phyloP scores from a whole-genome alignment of 2,888 invertebrate genomes.

The Microdon myrmicae region DNA sequence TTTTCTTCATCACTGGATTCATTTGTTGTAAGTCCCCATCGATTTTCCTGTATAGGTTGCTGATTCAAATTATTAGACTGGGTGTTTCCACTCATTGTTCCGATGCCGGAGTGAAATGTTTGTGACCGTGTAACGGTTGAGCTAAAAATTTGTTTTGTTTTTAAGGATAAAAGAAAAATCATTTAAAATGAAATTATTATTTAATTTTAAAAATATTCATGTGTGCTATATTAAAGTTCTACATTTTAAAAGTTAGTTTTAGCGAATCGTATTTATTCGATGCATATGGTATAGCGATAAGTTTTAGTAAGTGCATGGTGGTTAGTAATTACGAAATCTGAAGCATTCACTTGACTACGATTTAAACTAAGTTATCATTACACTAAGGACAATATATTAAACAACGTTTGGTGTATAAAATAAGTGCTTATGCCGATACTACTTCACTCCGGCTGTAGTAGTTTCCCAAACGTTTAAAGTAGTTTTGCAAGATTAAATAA shows the following conservation, averaged over 20 bases:
- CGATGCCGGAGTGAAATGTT: constrained; percentile 70
- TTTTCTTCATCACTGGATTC: constrained; percentile 56
- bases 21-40: constrained; percentile 55
- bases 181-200: constrained; percentile 11
- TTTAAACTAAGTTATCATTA: too few species aligned
- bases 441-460: too few species aligned
- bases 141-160: constrained; percentile 55
- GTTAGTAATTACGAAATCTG: constrained; percentile 4
- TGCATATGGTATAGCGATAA: constrained; percentile 16
- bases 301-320: constrained; percentile 32
- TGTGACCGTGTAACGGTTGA: constrained; percentile 73
- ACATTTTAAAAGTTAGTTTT: too few species aligned
- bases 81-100: constrained; percentile 32
- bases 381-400: too few species aligned
- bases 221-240: not conserved
- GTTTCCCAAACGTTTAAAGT: too few species aligned
- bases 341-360: constrained; percentile 5
- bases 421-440: too few species aligned
- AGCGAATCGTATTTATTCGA: too few species aligned
- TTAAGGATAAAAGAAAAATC: constrained; percentile 3
- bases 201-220: not conserved
- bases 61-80: constrained; percentile 37
- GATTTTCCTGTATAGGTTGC: constrained; percentile 48
- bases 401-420: too few species aligned
- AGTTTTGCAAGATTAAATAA: too few species aligned